Conservation (phyloP, 2,888 invertebrate species). For the Nudaria mundana region DNA sequence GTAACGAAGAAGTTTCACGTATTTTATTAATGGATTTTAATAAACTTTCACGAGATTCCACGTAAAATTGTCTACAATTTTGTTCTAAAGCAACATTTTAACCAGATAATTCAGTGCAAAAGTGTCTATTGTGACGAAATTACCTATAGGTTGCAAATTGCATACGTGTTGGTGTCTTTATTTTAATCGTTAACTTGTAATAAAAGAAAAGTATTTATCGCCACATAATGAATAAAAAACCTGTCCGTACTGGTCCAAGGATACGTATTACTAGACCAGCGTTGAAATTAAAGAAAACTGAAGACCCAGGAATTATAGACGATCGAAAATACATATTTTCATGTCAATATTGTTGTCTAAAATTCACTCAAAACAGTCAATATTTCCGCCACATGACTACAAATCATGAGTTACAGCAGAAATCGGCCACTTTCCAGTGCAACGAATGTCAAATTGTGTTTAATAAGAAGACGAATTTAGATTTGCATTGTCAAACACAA, state of each 20-base stretch:
- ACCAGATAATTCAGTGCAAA: not conserved
- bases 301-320: conserved; percentile 43
- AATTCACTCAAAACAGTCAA: conserved; percentile 70
- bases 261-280: conserved; percentile 63
- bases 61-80: conserved; percentile 4
- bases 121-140: conserved; percentile 8
- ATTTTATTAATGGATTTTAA: conserved; percentile 20
- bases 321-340: conserved; percentile 60
- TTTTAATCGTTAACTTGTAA: conserved; percentile 18
- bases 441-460: conserved; percentile 70
- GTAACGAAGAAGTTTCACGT: conserved; percentile 16
- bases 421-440: conserved; percentile 62
- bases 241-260: conserved; percentile 59
- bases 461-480: conserved; percentile 57
- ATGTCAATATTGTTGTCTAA: conserved; percentile 67
- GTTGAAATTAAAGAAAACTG: conserved; percentile 43
- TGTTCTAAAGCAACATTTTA: not conserved
- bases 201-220: conserved; percentile 23
- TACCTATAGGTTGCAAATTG: conserved; percentile 20
- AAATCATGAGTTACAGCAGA: conserved; percentile 64
- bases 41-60: conserved; percentile 16
- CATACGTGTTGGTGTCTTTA: conserved; percentile 40
- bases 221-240: conserved; percentile 69
- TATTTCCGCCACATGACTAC: conserved; percentile 74
- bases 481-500: conserved; percentile 62